Percentiles rank a stretch among this genome's conserved stretches.
phyloP scores from a whole-genome alignment of 2,888 invertebrate genomes.

The Thecocarcelia acutangulata region DNA sequence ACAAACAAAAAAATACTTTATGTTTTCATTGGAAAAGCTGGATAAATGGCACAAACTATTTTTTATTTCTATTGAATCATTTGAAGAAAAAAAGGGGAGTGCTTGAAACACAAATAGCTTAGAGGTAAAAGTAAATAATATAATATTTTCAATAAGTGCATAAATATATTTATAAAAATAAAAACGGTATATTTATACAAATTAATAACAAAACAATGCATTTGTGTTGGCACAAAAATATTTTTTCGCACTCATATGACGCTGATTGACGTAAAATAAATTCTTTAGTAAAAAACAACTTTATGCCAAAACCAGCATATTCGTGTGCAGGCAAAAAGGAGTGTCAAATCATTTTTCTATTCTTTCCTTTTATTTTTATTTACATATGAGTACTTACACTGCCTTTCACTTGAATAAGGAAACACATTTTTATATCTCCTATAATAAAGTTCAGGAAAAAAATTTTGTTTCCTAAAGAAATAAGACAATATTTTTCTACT shows the following conservation, averaged over 20 bases:
- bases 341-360: constrained; percentile 44
- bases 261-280: constrained; percentile 65
- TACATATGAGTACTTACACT: too few relatives aligned
- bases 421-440: too few relatives aligned
- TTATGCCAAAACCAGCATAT: constrained; percentile 41
- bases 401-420: too few relatives aligned
- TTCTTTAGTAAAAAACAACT: constrained; percentile 7
- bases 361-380: neutral
- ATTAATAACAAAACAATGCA: constrained; percentile 49
- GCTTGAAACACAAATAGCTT: neutral
- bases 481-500: too few relatives aligned
- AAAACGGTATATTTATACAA: neutral
- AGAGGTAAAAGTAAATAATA: constrained; percentile 6
- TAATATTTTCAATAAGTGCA: neutral
- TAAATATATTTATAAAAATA: too few relatives aligned
- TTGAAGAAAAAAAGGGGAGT: neutral
- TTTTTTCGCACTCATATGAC: constrained; percentile 42
- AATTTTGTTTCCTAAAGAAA: too few relatives aligned
- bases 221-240: constrained; percentile 53
- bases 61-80: neutral
- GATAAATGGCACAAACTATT: constrained; percentile 34
- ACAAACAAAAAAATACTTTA: constrained; percentile 8
- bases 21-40: constrained; percentile 27
- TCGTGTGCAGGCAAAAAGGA: constrained; percentile 44
- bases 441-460: too few relatives aligned